Evolutionary conservation across 2,797 vertebrate species (phyloP), one percentile per base, ranked within the genome.

Genomic region (Rhynchonycteris naso): DNA sequence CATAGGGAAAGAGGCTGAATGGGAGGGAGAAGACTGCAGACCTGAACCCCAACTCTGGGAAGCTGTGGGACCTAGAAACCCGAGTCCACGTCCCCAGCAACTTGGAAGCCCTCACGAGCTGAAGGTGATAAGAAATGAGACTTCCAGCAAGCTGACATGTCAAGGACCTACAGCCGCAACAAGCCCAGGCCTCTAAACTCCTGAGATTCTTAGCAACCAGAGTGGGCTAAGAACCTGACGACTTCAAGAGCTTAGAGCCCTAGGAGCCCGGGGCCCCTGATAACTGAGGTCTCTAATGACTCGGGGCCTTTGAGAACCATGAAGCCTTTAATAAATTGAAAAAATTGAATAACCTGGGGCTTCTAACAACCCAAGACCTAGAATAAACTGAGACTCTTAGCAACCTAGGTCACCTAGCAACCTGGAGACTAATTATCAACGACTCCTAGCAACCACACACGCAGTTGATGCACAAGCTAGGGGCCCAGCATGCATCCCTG

Each of bases 321-420:
- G 56, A 96, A 91, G 66, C 43, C 76, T 93, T 90, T 95, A 80
- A 76, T 87, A 90, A 85, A 96, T 74, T 88, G 90, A 88, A 97
- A 97, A 94, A 94, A 93, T 50, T 75, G 75, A 96, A 96, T 96
- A 96, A 96, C 95, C 94, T 74, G 52, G 43, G 85, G 95, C 95
- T 97, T 96, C 74, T 94, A 90, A 92, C 92, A 83, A 90, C 82
- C 75, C 74, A 86, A 94, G 96, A 92, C 93, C 82, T 95, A 93
- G 86, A 94, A 96, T 97, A 97, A 96, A 96, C 92, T 72, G 84
- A 94, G 92, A 92, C 61, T 94, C 97, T 96, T 97, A 88, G 93
- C 90, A 97, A 97, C 96, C 86, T 61, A 82, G 69, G 93, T 97
- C 86, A 30, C 97, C 96, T 97, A 97, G 96, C 96, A 97, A 97